These are phyloP conservation scores for Rhagonycha fulva DNA, from an alignment of 2,888 invertebrate genomes.

Conservation along the genomic window DNA sequence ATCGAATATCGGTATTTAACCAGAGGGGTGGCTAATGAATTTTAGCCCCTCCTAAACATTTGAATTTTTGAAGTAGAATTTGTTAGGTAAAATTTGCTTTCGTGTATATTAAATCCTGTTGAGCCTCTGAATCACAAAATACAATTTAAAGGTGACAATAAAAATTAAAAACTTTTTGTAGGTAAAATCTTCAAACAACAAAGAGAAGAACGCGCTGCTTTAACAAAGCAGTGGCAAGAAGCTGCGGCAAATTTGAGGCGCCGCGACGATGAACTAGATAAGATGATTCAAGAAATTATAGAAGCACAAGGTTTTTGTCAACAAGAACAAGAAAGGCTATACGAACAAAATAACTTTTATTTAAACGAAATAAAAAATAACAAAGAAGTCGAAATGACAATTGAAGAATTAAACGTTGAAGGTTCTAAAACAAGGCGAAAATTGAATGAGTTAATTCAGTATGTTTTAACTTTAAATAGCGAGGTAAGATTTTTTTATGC, in stretches of 20 bases:
- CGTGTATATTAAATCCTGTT: no score
- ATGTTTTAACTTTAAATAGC: constrained; percentile 50
- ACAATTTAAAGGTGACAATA: not conserved
- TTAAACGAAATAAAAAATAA: constrained; percentile 65
- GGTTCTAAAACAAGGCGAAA: constrained; percentile 52
- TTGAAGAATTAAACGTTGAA: constrained; percentile 51
- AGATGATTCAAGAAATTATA: constrained; percentile 56
- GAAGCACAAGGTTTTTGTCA: constrained; percentile 46
- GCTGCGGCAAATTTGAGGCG: constrained; percentile 72
- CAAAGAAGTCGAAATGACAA: constrained; percentile 55
- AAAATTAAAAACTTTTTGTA: constrained; percentile 13
- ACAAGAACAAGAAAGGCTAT: constrained; percentile 58
- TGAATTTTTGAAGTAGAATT: no score
- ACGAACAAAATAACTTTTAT: constrained; percentile 65
- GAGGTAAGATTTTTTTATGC: constrained; percentile 46
- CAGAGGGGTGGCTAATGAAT: no score
- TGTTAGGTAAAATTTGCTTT: no score
- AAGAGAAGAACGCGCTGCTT: constrained; percentile 67
- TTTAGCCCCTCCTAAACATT: no score
- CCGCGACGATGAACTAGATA: constrained; percentile 68
- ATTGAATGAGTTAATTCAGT: constrained; percentile 46
- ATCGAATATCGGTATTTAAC: no score
- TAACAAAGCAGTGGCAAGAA: constrained; percentile 74
- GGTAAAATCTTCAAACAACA: constrained; percentile 56
- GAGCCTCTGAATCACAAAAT: no score